phyloP scores from a whole-genome alignment of 1,140 invertebrate species.

The Bombyx mori region ASM3026992v2 NC_085123.1:8342501-8343000 shows the following conservation, averaged over 20 bases:
- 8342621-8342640: no score
- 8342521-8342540: no score
- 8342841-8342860: slow-evolving; percentile 32
- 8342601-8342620: no score
- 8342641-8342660: no score
- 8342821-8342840: slow-evolving; percentile 44
- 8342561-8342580: no score
- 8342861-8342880: slow-evolving; percentile 39
- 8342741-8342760: slow-evolving; percentile 18
- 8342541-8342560: no score
- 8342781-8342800: slow-evolving; percentile 50
- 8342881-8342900: slow-evolving; percentile 33
- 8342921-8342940: slow-evolving; percentile 23
- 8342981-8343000: slow-evolving; percentile 32
- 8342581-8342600: no score
- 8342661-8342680: no score
- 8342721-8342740: slow-evolving; percentile 1
- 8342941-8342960: slow-evolving; percentile 34
- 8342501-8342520: no score
- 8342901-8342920: slow-evolving; percentile 43
- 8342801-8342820: slow-evolving; percentile 45
- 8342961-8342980: slow-evolving; percentile 42
- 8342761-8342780: slow-evolving; percentile 51
- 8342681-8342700: background rate
- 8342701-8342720: background rate